Evolutionary conservation across 2,797 vertebrate genomes (phyloP).

Genomic region (Manis javanica): DNA sequence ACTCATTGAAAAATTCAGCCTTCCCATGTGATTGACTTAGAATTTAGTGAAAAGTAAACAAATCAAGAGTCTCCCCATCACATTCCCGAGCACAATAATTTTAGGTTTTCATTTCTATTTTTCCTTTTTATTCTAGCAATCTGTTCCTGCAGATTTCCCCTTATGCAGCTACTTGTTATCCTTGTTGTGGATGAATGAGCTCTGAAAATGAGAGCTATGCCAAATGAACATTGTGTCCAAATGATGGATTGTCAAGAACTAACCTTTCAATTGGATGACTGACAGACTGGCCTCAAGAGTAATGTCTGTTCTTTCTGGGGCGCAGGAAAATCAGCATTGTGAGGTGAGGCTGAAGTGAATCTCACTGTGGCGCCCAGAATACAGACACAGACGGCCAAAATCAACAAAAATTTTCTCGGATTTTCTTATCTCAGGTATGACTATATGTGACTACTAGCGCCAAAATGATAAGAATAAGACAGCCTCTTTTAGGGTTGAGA

Average conservation of each 20-base stretch:
- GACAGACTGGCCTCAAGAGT: background rate
- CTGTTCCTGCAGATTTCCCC: background rate
- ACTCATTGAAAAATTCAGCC: background rate
- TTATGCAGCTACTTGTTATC: background rate
- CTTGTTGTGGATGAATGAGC: conserved; percentile 17
- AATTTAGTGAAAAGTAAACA: background rate
- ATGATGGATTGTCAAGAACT: background rate
- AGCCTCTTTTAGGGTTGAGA: background rate
- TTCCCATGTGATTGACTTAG: background rate
- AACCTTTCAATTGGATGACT: background rate
- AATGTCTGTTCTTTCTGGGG: conserved; percentile 12
- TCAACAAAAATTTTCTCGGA: background rate
- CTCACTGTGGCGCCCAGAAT: background rate
- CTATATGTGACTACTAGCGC: background rate
- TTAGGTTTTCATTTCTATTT: conserved; percentile 21
- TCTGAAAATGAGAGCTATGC: conserved; percentile 29
- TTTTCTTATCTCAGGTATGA: background rate
- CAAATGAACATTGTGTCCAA: conserved; percentile 48
- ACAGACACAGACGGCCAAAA: background rate
- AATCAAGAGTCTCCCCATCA: background rate
- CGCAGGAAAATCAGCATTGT: background rate
- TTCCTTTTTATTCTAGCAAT: background rate
- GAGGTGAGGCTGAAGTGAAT: background rate
- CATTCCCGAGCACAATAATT: background rate
- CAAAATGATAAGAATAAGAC: background rate